phyloP scores from a whole-genome alignment of 2,797 vertebrate genomes.

The Microctenopoma steveboyesi region DNA sequence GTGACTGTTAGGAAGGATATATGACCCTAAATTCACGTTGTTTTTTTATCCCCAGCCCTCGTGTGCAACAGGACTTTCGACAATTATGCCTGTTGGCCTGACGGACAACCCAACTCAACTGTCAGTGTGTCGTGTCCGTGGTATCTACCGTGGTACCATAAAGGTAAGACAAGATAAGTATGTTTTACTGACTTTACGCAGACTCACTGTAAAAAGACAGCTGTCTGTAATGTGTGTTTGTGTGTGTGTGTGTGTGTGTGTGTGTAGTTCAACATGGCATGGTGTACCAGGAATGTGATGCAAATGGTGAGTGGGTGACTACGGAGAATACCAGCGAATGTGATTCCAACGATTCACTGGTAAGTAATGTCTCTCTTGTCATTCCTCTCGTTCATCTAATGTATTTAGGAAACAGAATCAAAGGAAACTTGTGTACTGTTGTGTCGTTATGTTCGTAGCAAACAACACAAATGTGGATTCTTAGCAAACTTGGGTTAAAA shows the following conservation, averaged over 20 bases:
- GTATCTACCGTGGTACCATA: slow-evolving; percentile 94
- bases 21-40: background rate
- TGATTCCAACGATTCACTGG: slow-evolving; percentile 72
- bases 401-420: background rate
- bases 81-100: slow-evolving; percentile 95
- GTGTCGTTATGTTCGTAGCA: too few species aligned
- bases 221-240: slow-evolving; percentile 9
- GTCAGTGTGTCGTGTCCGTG: slow-evolving; percentile 91
- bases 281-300: slow-evolving; percentile 91
- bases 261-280: slow-evolving; percentile 86
- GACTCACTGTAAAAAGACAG: slow-evolving; percentile 10
- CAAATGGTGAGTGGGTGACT: slow-evolving; percentile 88
- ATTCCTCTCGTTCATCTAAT: background rate
- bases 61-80: slow-evolving; percentile 94
- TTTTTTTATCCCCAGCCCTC: slow-evolving; percentile 65
- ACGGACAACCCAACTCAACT: slow-evolving; percentile 90
- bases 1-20: background rate
- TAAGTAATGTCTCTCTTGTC: slow-evolving; percentile 48
- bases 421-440: background rate
- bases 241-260: slow-evolving; percentile 38
- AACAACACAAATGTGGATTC: too few species aligned
- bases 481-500: too few species aligned
- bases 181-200: background rate
- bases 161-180: slow-evolving; percentile 82
- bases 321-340: slow-evolving; percentile 84